These are phyloP conservation scores for Melanerpes aurifrons DNA, from an alignment of 2,113 vertebrate genomes.

Conservation along the genomic window DNA sequence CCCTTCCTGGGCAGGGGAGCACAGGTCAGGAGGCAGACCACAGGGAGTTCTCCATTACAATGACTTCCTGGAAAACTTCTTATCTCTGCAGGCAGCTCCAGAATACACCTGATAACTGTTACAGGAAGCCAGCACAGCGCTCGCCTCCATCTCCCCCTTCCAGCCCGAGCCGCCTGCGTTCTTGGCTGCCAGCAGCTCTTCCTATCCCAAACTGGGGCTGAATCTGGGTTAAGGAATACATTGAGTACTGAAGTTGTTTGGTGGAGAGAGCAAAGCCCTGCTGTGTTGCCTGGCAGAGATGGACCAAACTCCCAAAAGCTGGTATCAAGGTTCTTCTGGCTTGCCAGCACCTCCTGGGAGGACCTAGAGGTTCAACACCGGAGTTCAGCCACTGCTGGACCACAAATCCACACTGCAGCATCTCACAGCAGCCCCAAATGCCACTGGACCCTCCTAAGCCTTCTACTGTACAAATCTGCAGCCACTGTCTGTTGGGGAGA, in stretches of 20 bases:
- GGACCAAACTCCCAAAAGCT: neutral
- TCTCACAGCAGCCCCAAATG: neutral
- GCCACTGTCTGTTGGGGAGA: neutral
- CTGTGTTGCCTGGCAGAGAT: neutral
- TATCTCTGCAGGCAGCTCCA: slow-evolving; percentile 81
- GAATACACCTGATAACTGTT: slow-evolving; percentile 63
- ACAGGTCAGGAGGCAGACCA: slow-evolving; percentile 44
- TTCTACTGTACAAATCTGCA: neutral
- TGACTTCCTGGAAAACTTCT: slow-evolving; percentile 84
- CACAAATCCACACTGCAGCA: neutral
- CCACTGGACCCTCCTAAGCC: neutral
- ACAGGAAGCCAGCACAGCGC: slow-evolving; percentile 49
- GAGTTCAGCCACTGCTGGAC: neutral
- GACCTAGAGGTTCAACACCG: neutral
- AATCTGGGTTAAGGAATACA: neutral
- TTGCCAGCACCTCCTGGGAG: neutral
- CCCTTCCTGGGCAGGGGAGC: slow-evolving; percentile 57
- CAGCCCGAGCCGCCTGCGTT: neutral
- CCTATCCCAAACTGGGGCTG: neutral
- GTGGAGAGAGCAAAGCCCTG: neutral
- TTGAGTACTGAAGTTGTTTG: neutral
- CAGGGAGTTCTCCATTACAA: slow-evolving; percentile 85
- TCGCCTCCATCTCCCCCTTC: neutral
- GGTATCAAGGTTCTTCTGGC: neutral
- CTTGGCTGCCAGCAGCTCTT: neutral